Conservation (phyloP, 2,888 invertebrate species). For the Cheilosia variabilis region DNA sequence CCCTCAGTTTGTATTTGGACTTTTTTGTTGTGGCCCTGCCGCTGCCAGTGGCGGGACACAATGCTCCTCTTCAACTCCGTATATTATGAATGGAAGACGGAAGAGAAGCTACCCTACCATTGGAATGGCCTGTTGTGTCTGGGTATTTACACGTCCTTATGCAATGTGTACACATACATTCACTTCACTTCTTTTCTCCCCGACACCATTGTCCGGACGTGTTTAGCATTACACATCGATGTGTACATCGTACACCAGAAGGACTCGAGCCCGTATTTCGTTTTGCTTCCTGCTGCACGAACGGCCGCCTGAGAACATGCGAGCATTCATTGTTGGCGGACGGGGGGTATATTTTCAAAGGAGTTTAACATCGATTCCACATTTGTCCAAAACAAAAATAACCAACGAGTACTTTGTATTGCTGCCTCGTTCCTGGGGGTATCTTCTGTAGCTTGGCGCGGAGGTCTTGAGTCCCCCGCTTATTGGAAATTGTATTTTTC, state of each 20-base stretch:
- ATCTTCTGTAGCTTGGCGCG: conserved; percentile 2
- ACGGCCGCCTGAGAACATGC: not conserved
- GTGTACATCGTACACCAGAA: conserved; percentile 7
- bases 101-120: not conserved
- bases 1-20: conserved; percentile 16
- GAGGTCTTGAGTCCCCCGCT: conserved; percentile 30
- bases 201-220: conserved; percentile 71
- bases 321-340: not conserved
- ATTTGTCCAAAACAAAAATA: not conserved
- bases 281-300: conserved; percentile 29
- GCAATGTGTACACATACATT: conserved; percentile 54
- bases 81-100: conserved; percentile 51
- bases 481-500: conserved; percentile 57
- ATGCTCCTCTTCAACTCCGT: conserved; percentile 37
- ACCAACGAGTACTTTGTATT: not conserved
- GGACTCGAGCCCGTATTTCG: conserved; percentile 2
- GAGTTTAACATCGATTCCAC: conserved; percentile 27
- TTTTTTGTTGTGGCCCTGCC: not conserved
- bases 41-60: conserved; percentile 2
- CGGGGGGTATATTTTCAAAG: conserved; percentile 8
- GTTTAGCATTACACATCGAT: conserved; percentile 63
- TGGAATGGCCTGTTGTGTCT: conserved; percentile 37
- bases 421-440: conserved; percentile 24
- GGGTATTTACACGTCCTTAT: conserved; percentile 59
- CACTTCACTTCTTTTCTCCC: conserved; percentile 31